Conservation (phyloP, 2,888 invertebrate genomes). For the Parnassius apollo region DNA sequence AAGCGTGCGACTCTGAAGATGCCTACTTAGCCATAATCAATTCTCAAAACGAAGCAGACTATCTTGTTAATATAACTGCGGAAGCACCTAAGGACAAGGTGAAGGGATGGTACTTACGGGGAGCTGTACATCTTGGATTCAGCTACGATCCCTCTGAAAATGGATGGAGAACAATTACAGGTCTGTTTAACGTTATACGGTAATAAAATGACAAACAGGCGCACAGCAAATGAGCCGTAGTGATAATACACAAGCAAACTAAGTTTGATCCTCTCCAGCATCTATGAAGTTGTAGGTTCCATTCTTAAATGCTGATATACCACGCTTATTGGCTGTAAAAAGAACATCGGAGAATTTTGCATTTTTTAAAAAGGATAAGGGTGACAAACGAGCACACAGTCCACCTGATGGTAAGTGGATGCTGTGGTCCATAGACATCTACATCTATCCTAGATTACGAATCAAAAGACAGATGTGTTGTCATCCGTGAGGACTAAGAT, state of each 20-base stretch:
- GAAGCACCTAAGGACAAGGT: slow-evolving; percentile 44
- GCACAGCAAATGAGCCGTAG: too few species aligned
- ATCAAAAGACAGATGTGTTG: too few species aligned
- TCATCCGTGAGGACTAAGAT: too few species aligned
- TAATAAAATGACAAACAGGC: too few species aligned
- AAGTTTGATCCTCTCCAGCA: too few species aligned
- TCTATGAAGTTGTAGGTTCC: neutral
- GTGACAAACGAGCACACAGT: too few species aligned
- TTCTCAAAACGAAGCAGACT: slow-evolving; percentile 47
- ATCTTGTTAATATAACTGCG: slow-evolving; percentile 44
- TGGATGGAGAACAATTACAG: slow-evolving; percentile 52
- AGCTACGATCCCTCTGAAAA: slow-evolving; percentile 31
- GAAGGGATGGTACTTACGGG: slow-evolving; percentile 39
- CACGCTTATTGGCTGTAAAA: neutral
- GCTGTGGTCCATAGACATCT: too few species aligned
- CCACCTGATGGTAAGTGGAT: too few species aligned
- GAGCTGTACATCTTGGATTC: slow-evolving; percentile 47
- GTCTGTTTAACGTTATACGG: slow-evolving; percentile 33
- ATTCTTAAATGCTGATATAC: neutral
- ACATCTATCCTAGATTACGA: too few species aligned
- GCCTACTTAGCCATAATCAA: slow-evolving; percentile 58
- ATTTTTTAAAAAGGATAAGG: too few species aligned
- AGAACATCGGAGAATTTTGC: neutral
- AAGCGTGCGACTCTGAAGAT: slow-evolving; percentile 52
- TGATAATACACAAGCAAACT: too few species aligned